Conservation (phyloP, 2,113 vertebrate genomes). For the Prionailurus viverrinus region DNA sequence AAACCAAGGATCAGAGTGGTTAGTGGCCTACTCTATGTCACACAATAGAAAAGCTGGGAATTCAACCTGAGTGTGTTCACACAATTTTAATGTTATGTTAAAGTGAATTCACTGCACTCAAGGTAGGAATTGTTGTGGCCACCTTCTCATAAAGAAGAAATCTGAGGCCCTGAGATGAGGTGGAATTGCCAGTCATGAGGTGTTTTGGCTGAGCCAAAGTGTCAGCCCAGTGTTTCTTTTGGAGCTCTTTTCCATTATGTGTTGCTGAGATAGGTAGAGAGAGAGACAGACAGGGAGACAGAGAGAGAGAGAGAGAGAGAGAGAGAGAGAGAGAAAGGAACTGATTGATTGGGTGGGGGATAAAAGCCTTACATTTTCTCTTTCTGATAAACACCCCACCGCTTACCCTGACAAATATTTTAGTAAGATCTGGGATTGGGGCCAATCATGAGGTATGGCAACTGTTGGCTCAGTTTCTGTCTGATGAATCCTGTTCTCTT, state of each 20-base stretch:
- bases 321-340: neutral
- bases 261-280: neutral
- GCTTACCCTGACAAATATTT: constrained; percentile 29
- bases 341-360: neutral
- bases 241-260: neutral
- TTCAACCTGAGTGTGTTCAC: neutral
- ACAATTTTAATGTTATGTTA: neutral
- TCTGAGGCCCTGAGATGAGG: neutral
- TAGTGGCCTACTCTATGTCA: neutral
- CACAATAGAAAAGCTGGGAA: neutral
- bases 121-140: neutral
- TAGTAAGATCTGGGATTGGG: neutral
- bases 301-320: neutral
- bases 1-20: neutral
- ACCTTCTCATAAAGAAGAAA: neutral
- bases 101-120: neutral
- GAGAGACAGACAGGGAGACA: neutral
- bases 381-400: neutral
- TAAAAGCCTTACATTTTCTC: neutral
- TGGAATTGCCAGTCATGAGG: neutral
- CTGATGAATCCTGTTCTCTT: neutral
- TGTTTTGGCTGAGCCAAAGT: neutral
- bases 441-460: neutral
- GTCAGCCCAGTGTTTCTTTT: neutral
- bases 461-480: neutral